Conservation (phyloP, 2,113 vertebrate species). For the Bucco capensis region DNA sequence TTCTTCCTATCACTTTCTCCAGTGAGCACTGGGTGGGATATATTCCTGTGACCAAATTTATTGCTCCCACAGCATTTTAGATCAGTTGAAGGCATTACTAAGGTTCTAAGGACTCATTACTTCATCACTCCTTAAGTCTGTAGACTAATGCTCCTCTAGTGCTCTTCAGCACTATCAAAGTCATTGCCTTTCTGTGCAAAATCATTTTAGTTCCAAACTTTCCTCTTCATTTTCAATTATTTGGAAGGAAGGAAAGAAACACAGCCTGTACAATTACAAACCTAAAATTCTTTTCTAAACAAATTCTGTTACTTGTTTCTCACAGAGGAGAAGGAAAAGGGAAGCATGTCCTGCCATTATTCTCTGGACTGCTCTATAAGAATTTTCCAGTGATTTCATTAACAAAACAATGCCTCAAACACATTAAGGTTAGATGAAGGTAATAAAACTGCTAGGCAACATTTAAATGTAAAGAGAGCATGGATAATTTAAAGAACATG, state of each 20-base stretch:
- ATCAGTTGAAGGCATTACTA: not conserved
- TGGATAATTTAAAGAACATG: conserved; percentile 31
- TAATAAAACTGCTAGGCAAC: conserved; percentile 3
- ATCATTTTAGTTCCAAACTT: not conserved
- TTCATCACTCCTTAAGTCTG: not conserved
- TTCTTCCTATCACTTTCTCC: not conserved
- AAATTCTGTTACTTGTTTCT: not conserved
- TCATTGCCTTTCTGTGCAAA: not conserved
- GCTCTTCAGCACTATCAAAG: not conserved
- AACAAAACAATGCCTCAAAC: conserved; percentile 11
- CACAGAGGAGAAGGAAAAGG: not conserved
- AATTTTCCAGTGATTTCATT: not conserved
- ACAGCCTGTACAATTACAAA: not conserved
- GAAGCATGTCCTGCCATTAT: not conserved
- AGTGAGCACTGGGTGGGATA: not conserved
- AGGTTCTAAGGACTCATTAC: not conserved
- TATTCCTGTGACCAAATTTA: not conserved
- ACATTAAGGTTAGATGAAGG: conserved; percentile 3
- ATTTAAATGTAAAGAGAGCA: conserved; percentile 7
- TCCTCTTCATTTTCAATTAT: not conserved
- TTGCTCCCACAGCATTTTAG: not conserved
- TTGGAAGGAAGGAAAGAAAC: not conserved
- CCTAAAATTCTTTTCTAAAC: not conserved
- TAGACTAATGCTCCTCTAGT: not conserved
- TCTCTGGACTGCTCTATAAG: not conserved